phyloP scores from a whole-genome alignment of 1,140 invertebrate genomes.

The Potamilus streckersoni region DNA sequence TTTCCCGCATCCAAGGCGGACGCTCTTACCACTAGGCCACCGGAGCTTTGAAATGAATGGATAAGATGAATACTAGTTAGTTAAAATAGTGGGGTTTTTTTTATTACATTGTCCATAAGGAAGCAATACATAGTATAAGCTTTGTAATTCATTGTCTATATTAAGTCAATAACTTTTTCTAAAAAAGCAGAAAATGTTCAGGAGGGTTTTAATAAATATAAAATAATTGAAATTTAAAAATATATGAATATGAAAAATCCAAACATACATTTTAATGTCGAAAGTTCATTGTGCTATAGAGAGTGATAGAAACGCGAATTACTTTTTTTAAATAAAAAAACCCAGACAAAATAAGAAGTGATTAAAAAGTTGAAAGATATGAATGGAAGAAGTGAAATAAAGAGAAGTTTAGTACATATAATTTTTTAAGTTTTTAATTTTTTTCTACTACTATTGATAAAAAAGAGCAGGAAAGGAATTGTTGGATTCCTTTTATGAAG shows the following conservation, averaged over 20 bases:
- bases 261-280: too few relatives aligned
- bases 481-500: too few relatives aligned
- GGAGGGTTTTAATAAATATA: too few relatives aligned
- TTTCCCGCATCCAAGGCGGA: too few relatives aligned
- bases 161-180: neutral
- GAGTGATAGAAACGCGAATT: neutral
- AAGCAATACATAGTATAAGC: neutral
- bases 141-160: neutral
- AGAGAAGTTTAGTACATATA: too few relatives aligned
- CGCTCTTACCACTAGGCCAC: too few relatives aligned
- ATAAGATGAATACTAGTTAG: slow-evolving; percentile 2
- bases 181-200: neutral
- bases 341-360: slow-evolving; percentile 3
- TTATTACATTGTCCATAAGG: neutral
- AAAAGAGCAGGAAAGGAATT: too few relatives aligned
- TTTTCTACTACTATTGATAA: too few relatives aligned
- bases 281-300: too few relatives aligned
- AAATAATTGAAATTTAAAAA: too few relatives aligned
- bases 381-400: neutral
- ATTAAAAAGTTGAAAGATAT: neutral
- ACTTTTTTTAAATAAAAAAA: slow-evolving; percentile 4
- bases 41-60: slow-evolving; percentile 6
- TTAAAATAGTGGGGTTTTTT: neutral
- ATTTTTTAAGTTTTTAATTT: too few relatives aligned
- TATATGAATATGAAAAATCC: too few relatives aligned